Percentiles rank a stretch among this genome's conserved stretches.
phyloP scores from a whole-genome alignment of 2,888 invertebrate species.

The Thecophora atra region DNA sequence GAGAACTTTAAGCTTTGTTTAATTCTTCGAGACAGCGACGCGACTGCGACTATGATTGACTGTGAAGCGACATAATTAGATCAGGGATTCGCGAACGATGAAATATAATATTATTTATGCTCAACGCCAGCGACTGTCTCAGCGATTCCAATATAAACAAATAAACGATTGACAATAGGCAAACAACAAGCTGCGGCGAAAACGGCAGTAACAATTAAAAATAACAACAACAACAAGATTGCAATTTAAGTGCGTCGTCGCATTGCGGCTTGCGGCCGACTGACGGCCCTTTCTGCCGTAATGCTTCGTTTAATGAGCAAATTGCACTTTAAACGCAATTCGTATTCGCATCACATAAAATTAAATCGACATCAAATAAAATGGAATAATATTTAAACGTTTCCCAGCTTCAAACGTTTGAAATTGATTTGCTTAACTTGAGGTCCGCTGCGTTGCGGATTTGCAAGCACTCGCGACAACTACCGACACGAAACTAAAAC shows the following conservation, averaged over 20 bases:
- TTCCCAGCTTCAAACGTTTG: conserved; percentile 18
- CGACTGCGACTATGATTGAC: neutral
- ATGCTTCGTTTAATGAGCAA: neutral
- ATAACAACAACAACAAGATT: conserved; percentile 5
- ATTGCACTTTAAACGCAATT: neutral
- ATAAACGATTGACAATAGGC: conserved; percentile 15
- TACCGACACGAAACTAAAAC: conserved; percentile 63
- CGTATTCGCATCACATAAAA: neutral
- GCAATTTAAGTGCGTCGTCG: conserved; percentile 10
- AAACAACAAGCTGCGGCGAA: too few species aligned
- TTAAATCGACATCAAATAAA: conserved; percentile 21
- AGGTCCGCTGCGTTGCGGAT: conserved; percentile 45
- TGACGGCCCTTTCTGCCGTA: neutral
- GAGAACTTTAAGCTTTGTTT: neutral
- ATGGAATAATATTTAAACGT: conserved; percentile 5
- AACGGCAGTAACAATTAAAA: neutral
- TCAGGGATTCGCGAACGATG: conserved; percentile 17
- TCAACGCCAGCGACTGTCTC: neutral
- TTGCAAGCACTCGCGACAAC: conserved; percentile 60
- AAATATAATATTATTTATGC: conserved; percentile 28
- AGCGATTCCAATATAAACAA: conserved; percentile 31
- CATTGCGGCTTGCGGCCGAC: conserved; percentile 22
- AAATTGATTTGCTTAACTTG: conserved; percentile 29
- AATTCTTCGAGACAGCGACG: neutral
- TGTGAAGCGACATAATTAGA: conserved; percentile 10